Evolutionary conservation across 1,140 invertebrate species (phyloP).

Genomic region (Tetragnatha versicolor): DNA sequence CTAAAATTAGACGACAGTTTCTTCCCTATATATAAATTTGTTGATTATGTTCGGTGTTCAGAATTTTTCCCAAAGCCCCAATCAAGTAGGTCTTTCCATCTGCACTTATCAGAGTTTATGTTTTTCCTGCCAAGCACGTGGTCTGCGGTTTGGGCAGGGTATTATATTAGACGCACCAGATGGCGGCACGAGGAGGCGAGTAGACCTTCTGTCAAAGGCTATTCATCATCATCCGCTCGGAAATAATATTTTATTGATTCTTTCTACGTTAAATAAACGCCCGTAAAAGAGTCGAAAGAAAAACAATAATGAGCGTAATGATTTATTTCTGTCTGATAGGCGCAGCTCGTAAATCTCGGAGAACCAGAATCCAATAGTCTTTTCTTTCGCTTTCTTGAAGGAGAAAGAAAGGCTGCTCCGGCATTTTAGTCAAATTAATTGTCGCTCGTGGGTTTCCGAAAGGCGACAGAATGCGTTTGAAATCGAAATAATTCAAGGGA

Average conservation of each 20-base stretch:
- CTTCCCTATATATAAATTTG: no score
- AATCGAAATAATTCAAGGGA: no score
- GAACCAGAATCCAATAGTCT: slow-evolving; percentile 39
- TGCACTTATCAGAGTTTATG: no score
- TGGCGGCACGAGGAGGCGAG: slow-evolving; percentile 40
- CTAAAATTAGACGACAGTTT: no score
- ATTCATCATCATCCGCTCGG: slow-evolving; percentile 52
- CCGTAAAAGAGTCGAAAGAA: slow-evolving; percentile 51
- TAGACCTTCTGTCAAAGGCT: slow-evolving; percentile 26
- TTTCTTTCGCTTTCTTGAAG: slow-evolving; percentile 32
- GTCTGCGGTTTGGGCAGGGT: no score
- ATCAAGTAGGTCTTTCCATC: no score
- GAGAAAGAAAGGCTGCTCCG: background rate
- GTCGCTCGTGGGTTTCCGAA: background rate
- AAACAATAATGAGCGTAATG: slow-evolving; percentile 52
- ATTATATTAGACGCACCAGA: slow-evolving; percentile 47
- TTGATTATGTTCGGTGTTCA: no score
- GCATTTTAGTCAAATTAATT: background rate
- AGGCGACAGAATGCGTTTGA: no score
- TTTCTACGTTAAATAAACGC: slow-evolving; percentile 53
- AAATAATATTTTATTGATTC: slow-evolving; percentile 56
- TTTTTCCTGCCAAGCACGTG: no score
- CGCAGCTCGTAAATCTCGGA: slow-evolving; percentile 44
- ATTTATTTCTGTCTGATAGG: slow-evolving; percentile 55
- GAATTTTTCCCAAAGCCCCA: no score